Conservation (phyloP, 1,140 invertebrate genomes). For the Holcopasites calliopsidis region DNA sequence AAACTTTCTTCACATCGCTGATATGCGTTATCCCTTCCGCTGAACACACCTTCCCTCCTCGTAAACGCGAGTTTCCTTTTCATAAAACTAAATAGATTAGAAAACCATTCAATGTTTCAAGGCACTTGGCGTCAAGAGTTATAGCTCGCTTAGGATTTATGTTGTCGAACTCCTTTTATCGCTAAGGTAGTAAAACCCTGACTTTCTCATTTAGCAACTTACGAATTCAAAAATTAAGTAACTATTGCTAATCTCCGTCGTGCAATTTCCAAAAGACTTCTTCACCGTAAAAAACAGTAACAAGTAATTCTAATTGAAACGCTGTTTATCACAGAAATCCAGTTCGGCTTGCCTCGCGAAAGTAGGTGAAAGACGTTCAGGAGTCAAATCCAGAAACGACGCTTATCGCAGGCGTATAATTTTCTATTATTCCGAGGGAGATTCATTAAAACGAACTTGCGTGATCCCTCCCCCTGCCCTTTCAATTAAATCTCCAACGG, state of each 20-base stretch:
- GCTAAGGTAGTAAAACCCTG: neutral
- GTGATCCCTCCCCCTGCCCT: neutral
- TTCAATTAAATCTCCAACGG: neutral
- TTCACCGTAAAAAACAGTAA: no score
- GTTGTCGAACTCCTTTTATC: neutral
- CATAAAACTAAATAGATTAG: neutral
- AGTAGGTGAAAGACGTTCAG: neutral
- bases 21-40: neutral
- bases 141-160: neutral
- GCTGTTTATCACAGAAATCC: no score
- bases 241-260: no score
- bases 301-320: no score
- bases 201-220: no score
- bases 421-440: neutral
- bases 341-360: neutral
- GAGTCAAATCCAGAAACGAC: neutral
- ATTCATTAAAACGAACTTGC: conserved; percentile 22
- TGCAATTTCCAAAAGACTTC: no score
- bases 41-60: neutral
- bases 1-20: neutral
- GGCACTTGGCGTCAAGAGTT: neutral
- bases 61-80: neutral
- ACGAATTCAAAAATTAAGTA: no score
- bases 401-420: neutral
- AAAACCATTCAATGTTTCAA: neutral